Base-by-base conservation (phyloP, 2,797 vertebrate genomes). In the Nannoperca australis region DNA sequence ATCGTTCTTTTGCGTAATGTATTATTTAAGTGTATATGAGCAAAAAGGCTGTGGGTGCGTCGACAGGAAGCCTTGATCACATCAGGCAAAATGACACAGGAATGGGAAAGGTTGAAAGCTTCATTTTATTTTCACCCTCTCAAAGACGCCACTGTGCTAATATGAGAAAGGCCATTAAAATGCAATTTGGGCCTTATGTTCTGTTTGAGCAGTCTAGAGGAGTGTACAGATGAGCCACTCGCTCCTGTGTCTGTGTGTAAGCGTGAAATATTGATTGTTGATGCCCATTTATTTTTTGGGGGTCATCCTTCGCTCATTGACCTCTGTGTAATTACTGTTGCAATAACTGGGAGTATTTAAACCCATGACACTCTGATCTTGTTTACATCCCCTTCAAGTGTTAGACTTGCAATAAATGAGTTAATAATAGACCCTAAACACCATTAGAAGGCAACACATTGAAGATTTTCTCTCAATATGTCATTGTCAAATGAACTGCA, bases 121-220 rank as follows among this genome's bases (percentile, higher is more conserved):
- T 87, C 38, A 89, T 91, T 91, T 86, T 90, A 73, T 86, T 85
- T 36, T 53, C 2, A 8, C 0, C 14, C 77, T 32, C 63, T 79
- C 56, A 59, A 82, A 89, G 76, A 83, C 27, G 71, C 68, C 4
- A 53, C n/a, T 2, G 22, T 66, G 78, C 81, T 93, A 93, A 94
- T 92, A 93, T 76, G 71, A 85, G 76, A 85, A 77, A 90, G 77
- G 81, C 86, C 87, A 94, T 94, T 94, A 93, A 94, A 94, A 94
- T 92, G 91, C 88, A 80, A 94, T 94, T 93, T 91, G 85, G 80
- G 73, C 77, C 79, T 76, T 12, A 56, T 84, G 80, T 89, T 91
- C 85, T 87, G 74, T 92, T 91, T 84, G 89, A 92, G 84, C 79
- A 79, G 84, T 85, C 82, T 54, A 56, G 89, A 82, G 85, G 87